Base-by-base conservation (phyloP, 2,888 invertebrate species). In the Panzeria rudis region DNA sequence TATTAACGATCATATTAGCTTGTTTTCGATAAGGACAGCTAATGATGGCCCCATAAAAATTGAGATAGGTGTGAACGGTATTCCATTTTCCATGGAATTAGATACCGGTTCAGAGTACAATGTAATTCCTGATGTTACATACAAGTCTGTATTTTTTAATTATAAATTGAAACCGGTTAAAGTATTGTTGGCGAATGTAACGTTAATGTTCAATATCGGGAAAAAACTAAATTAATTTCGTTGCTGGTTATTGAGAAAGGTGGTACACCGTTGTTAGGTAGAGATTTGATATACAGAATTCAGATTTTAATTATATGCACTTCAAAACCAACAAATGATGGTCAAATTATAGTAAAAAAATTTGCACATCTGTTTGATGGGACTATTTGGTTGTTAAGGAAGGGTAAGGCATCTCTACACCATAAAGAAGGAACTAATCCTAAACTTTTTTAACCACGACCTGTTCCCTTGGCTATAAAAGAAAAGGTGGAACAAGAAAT, bases 41-140 rank as follows among this genome's bases (percentile, higher is more conserved):
- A 44, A 77, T 41, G 77, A 77, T 44, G 64, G 54, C 23, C 68
- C 76, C 3, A 76, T 76, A 47, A 50, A 64, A 54, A 38, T 76
- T n/a, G 54, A 78, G 32, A 32, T 66, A 62, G 54, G 52, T 25
- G 47, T 80, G 50, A 15, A 72, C 50, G 13, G 32, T 23, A 32
- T 50, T 13, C 25, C 50, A 0, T 69, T 52, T 69, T 20, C 1
- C 17, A 69, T 79, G 71, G 41, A 79, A 54, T 79, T 71, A 20
- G 79, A 80, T 20, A 80, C 80, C 6, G 80, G 80, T 13, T 80
- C 80, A 1, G 72, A 73, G 54, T 54, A 80, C n/a, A 35, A 66
- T 35, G 73, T 73, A 2, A n/a, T 54, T 56, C 56, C 38, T 13
- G 29, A 52, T 47, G 11, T 68, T 61, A 35, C 35, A 5, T 54